Evolutionary conservation across 2,888 invertebrate species (phyloP).

Genomic region (Hypercompe scribonia): DNA sequence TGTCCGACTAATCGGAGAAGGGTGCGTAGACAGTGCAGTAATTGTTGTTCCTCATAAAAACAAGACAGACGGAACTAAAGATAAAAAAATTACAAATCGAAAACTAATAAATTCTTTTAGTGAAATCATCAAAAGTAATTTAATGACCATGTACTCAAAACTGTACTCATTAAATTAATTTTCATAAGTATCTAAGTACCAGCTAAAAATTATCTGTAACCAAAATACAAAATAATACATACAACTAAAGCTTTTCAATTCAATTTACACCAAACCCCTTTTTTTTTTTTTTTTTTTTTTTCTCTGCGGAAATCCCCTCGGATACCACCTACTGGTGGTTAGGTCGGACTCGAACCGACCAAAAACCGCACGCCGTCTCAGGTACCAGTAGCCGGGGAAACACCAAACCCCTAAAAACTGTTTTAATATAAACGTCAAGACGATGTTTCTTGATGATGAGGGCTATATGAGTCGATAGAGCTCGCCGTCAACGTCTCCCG

Average conservation of each 20-base stretch:
- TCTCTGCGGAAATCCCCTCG: no score
- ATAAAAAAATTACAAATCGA: background rate
- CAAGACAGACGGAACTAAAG: background rate
- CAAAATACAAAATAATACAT: background rate
- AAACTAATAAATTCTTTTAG: background rate
- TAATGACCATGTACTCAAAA: background rate
- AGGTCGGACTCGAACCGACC: no score
- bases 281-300: no score
- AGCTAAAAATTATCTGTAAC: background rate
- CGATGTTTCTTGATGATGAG: no score
- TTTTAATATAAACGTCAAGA: no score
- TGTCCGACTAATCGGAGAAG: background rate
- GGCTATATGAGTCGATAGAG: no score
- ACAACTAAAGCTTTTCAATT: no score
- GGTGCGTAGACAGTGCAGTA: background rate
- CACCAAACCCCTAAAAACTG: no score
- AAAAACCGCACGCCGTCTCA: no score
- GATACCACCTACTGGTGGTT: no score
- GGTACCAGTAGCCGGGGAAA: no score
- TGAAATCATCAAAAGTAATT: background rate
- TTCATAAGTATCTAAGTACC: background rate
- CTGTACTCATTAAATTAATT: background rate
- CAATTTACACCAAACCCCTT: background rate
- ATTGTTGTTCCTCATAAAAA: background rate
- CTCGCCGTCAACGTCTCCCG: no score